phyloP scores from a whole-genome alignment of 2,797 vertebrate species.

The Cryptoblepharus egeriae region DNA sequence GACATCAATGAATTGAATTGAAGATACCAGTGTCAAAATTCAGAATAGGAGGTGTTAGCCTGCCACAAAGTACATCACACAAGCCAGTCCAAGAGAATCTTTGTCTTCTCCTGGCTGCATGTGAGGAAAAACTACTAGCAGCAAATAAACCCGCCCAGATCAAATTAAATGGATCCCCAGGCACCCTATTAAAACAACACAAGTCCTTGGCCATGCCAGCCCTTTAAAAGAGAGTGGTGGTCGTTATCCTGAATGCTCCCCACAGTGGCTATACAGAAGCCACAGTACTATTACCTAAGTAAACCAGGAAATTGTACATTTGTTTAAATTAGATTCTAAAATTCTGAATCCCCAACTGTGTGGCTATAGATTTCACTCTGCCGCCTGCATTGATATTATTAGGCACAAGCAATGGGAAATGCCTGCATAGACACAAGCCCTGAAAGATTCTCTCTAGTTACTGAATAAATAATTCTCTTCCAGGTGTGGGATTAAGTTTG shows the following conservation, averaged over 20 bases:
- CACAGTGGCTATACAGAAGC: slow-evolving; percentile 58
- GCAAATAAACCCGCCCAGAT: slow-evolving; percentile 62
- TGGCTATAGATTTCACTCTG: slow-evolving; percentile 23
- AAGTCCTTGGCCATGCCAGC: slow-evolving; percentile 59
- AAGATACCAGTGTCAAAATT: slow-evolving; percentile 48
- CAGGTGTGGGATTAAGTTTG: background rate
- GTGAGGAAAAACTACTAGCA: slow-evolving; percentile 65
- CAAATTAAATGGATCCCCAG: slow-evolving; percentile 73
- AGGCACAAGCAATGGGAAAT: background rate
- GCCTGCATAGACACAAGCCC: background rate
- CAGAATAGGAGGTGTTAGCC: slow-evolving; percentile 16
- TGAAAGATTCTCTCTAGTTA: background rate
- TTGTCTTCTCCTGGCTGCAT: slow-evolving; percentile 59
- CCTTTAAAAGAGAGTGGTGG: background rate
- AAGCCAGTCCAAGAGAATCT: slow-evolving; percentile 57
- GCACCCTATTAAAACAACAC: slow-evolving; percentile 66
- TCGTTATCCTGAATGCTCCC: slow-evolving; percentile 53
- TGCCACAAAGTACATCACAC: slow-evolving; percentile 33
- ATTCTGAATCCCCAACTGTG: slow-evolving; percentile 35
- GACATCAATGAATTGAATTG: slow-evolving; percentile 42
- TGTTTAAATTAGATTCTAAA: slow-evolving; percentile 31
- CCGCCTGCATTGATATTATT: background rate
- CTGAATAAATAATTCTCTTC: background rate
- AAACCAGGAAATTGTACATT: slow-evolving; percentile 58
- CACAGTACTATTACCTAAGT: slow-evolving; percentile 56